Conservation (phyloP, 2,113 vertebrate species). For the Tetrao urogallus region DNA sequence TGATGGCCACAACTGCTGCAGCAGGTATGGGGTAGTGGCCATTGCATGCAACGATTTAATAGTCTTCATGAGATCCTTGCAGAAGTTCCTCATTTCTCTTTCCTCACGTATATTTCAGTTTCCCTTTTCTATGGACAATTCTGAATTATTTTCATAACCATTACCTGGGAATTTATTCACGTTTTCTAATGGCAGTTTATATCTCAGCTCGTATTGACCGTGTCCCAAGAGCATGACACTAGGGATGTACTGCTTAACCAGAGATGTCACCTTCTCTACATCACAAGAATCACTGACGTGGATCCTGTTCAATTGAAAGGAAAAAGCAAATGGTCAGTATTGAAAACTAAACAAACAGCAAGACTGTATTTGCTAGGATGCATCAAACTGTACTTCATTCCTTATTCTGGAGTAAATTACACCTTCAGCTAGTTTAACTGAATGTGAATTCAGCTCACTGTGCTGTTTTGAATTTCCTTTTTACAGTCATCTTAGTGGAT, state of each 20-base stretch:
- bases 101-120: too few species aligned
- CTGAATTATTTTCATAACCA: not conserved
- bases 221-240: constrained; percentile 82
- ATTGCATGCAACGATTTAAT: too few species aligned
- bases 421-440: not conserved
- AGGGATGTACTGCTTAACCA: constrained; percentile 83
- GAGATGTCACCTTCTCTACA: constrained; percentile 73
- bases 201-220: constrained; percentile 86
- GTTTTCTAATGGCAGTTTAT: constrained; percentile 87
- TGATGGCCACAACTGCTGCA: rapidly evolving
- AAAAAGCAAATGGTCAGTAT: not conserved
- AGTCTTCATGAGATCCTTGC: too few species aligned
- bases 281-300: constrained; percentile 80
- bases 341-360: not conserved
- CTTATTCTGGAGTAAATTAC: not conserved
- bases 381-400: not conserved
- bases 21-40: rapidly evolving
- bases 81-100: not conserved
- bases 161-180: constrained; percentile 89
- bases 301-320: constrained; percentile 77
- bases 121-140: not conserved
- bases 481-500: not conserved
- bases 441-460: not conserved
- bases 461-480: not conserved
- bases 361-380: not conserved